Percentiles rank a stretch among this genome's conserved stretches.
These are phyloP conservation scores for Dione juno DNA, from an alignment of 2,888 invertebrate genomes.

Conservation along the genomic window DNA sequence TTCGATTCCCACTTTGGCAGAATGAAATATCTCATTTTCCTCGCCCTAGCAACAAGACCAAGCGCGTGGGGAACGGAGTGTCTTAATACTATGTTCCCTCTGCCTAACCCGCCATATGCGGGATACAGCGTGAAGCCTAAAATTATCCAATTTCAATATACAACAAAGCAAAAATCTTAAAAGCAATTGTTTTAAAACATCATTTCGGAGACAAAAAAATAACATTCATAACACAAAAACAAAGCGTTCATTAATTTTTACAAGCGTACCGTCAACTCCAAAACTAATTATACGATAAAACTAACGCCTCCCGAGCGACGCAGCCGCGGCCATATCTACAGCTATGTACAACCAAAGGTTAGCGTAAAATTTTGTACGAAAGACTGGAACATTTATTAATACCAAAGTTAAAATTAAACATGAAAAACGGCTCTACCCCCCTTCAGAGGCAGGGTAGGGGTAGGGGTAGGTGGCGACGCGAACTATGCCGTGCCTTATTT, in stretches of 20 bases:
- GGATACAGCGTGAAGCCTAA: neutral
- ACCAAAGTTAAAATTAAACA: constrained; percentile 84
- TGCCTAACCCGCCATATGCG: neutral
- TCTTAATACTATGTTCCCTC: neutral
- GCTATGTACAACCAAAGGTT: constrained; percentile 74
- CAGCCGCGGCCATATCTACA: constrained; percentile 65
- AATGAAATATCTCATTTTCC: neutral
- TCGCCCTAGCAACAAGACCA: neutral
- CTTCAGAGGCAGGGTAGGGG: constrained; percentile 13
- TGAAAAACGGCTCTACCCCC: constrained; percentile 71
- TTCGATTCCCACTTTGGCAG: too few relatives aligned
- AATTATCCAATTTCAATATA: neutral
- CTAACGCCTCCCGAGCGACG: constrained; percentile 70
- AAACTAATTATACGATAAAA: constrained; percentile 79
- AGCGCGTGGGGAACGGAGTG: neutral
- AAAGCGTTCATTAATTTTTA: constrained; percentile 50
- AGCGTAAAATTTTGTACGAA: constrained; percentile 52
- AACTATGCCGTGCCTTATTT: constrained; percentile 79
- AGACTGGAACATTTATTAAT: constrained; percentile 81
- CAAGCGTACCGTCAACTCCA: constrained; percentile 51
- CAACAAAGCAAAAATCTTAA: constrained; percentile 39
- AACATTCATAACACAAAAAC: constrained; percentile 33
- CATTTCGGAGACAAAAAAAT: neutral
- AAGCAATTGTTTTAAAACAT: constrained; percentile 27
- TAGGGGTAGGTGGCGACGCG: constrained; percentile 45